Base-by-base conservation (phyloP, 2,888 invertebrate species). In the Epistrophella euchroma region DNA sequence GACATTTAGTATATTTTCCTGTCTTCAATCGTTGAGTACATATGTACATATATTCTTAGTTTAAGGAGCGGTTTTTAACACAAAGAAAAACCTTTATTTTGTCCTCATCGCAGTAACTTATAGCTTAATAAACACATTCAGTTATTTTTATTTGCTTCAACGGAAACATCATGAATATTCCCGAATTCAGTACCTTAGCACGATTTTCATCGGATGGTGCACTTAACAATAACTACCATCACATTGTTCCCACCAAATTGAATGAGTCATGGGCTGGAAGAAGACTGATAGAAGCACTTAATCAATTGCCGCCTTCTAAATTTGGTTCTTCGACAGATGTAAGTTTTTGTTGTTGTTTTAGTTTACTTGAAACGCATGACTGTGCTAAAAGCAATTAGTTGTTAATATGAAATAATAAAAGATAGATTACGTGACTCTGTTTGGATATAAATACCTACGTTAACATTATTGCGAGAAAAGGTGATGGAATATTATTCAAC, bases 251-350 rank as follows among this genome's bases (percentile, higher is more conserved):
- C 13, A 90, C 94, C 73, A 94, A 94, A 90, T 91, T 94, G 73
- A 93, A 93, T 89, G 93, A 93, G 82, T 94, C 94, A 32, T 95
- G 95, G 95, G 94, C 94, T 60, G 94, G 94, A n/a, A 93, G 93
- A 89, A 93, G 93, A 75, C 91, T 94, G 68, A 90, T 93, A 88
- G 93, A 93, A 86, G 93, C 93, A n/a, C 89, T 93, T 7, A 91
- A 91, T 87, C 90, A 92, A 64, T 88, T 92, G 77, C 91, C 92
- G 45, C 90, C 91, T 37, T 89, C 89, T 50, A 89, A 88, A 86
- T 89, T 88, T 56, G 89, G 84, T 62, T 89, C 89, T 62, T 89
- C 90, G 22, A 82, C 89, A 45, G 90, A 90, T 79, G 92, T 92
- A 89, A 56, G 71, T 58, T 71, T 13, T 15, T 60, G 15, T 40